A percentile compares a stretch with the other conserved stretches of the same genome.
Conservation (phyloP, 2,797 vertebrate species). For the Pipistrellus nathusii region DNA sequence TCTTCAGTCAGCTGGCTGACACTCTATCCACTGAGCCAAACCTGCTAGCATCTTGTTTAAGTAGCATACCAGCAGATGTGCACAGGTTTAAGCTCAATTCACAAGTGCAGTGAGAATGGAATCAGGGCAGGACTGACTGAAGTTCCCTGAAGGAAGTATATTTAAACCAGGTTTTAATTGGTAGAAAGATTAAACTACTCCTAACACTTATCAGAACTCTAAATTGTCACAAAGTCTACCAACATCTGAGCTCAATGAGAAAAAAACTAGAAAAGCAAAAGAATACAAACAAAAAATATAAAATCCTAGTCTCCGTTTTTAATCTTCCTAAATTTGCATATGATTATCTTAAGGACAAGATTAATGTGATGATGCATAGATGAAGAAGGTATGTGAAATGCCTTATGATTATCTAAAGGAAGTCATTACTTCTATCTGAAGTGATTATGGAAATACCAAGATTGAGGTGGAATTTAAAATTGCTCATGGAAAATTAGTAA, state of each 20-base stretch:
- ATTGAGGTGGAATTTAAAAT: not conserved
- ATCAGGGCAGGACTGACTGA: not conserved
- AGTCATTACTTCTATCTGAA: not conserved
- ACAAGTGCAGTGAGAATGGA: not conserved
- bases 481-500: not conserved
- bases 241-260: not conserved
- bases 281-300: not conserved
- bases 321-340: not conserved
- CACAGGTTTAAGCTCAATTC: not conserved
- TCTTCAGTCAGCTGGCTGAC: too few relatives aligned
- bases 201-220: not conserved
- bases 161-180: not conserved
- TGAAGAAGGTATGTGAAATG: not conserved
- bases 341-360: not conserved
- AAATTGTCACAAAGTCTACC: not conserved
- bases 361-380: not conserved
- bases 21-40: too few relatives aligned
- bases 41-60: not conserved
- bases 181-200: not conserved
- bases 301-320: not conserved
- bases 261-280: not conserved
- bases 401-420: not conserved
- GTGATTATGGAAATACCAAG: not conserved
- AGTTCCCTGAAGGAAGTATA: not conserved
- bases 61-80: not conserved